Evolutionary conservation across 64 coral and sea anemone species (phyloP).

Genomic region (Stichodactyla mertensii): DNA sequence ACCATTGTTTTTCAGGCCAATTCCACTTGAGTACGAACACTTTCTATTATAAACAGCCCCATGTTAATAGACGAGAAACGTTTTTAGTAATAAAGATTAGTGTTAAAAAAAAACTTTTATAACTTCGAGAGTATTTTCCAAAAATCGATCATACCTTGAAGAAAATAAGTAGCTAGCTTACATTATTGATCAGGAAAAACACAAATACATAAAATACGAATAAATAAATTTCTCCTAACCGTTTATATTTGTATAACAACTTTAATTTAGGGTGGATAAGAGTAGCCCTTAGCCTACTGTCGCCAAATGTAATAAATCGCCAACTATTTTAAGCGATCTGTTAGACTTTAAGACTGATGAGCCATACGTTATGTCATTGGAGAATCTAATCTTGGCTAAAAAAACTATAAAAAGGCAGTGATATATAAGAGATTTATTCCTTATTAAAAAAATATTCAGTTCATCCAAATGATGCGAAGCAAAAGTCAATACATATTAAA

Average conservation of each 20-base stretch:
- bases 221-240: not conserved
- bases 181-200: not conserved
- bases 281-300: not conserved
- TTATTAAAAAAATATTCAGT: not conserved
- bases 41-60: not conserved
- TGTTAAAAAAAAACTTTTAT: not conserved
- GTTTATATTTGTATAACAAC: not conserved
- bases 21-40: constrained; percentile 1
- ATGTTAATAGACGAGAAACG: not conserved
- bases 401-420: not conserved
- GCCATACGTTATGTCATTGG: not conserved
- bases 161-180: not conserved
- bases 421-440: not conserved
- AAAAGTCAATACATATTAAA: not conserved
- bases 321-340: not conserved
- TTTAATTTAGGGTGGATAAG: not conserved
- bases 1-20: not conserved
- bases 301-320: not conserved
- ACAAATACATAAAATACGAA: not conserved
- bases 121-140: not conserved
- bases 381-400: not conserved
- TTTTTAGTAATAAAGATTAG: not conserved
- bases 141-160: not conserved
- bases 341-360: not conserved
- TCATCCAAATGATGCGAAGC: not conserved